A percentile compares a stretch with the other conserved stretches of the same genome.
phyloP scores from a whole-genome alignment of 1,140 invertebrate species.

The Drosophila truncata region DNA sequence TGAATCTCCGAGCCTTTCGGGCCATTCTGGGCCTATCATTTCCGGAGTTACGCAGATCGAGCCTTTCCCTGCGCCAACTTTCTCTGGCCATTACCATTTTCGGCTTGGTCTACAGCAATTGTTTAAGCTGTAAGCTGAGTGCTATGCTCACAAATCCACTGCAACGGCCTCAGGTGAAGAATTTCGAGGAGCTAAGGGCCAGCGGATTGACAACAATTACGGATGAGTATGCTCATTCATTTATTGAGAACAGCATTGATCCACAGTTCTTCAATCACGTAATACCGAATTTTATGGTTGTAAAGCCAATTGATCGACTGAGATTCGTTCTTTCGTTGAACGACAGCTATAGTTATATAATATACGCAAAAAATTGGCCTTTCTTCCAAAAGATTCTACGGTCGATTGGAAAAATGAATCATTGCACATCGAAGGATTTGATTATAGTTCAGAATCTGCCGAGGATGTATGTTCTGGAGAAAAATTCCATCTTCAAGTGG shows the following conservation, averaged over 20 bases:
- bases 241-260: neutral
- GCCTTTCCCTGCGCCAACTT: constrained; percentile 23
- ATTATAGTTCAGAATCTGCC: neutral
- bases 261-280: neutral
- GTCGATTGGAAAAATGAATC: neutral
- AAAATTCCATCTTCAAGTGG: constrained; percentile 20
- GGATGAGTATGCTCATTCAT: neutral
- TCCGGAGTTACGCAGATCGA: neutral
- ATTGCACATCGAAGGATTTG: constrained; percentile 12
- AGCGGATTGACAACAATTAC: constrained; percentile 28
- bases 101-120: constrained; percentile 29
- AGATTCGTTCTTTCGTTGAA: neutral
- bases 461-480: constrained; percentile 1
- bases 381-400: neutral
- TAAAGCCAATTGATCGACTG: fast-evolving
- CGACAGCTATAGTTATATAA: constrained; percentile 3
- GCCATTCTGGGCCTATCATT: constrained; percentile 40
- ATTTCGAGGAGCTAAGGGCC: constrained; percentile 30
- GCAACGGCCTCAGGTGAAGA: neutral
- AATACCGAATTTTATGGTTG: neutral
- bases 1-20: constrained; percentile 40
- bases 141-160: constrained; percentile 34
- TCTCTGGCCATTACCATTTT: constrained; percentile 39
- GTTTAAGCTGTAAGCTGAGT: constrained; percentile 42
- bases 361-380: neutral